Conservation (phyloP, 2,888 invertebrate species). For the Shargacucullia verbasci region DNA sequence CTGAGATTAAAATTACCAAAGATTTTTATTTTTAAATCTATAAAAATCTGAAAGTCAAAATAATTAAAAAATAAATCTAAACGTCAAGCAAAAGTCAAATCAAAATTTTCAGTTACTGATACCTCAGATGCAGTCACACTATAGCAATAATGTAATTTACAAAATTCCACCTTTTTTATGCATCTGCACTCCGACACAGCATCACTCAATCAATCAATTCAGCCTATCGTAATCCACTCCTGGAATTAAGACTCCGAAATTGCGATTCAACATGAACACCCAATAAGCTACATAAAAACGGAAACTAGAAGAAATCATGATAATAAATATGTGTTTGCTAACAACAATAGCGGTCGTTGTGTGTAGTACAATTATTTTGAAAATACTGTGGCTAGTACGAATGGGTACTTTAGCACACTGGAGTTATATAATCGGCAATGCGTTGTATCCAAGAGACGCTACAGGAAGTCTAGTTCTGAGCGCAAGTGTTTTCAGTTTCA, state of each 20-base stretch:
- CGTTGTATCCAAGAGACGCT: constrained; percentile 60
- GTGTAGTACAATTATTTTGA: constrained; percentile 55
- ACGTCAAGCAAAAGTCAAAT: constrained; percentile 1
- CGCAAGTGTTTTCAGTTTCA: constrained; percentile 62
- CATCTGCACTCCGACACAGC: not conserved
- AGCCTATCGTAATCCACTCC: too few relatives aligned
- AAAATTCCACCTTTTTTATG: not conserved
- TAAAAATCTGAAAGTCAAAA: too few relatives aligned
- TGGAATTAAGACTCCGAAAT: too few relatives aligned
- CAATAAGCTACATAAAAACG: too few relatives aligned
- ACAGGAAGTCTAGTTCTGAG: constrained; percentile 58
- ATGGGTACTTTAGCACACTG: constrained; percentile 72
- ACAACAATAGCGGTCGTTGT: constrained; percentile 52
- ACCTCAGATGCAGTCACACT: not conserved
- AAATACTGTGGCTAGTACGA: constrained; percentile 66
- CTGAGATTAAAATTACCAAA: too few relatives aligned
- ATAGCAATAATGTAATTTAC: not conserved
- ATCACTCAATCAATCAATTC: not conserved
- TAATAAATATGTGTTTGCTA: constrained; percentile 58
- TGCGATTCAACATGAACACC: too few relatives aligned
- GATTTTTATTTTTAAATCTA: too few relatives aligned
- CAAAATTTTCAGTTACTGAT: not conserved
- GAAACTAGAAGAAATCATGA: constrained; percentile 1
- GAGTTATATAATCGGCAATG: constrained; percentile 71
- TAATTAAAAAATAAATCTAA: too few relatives aligned